These are phyloP conservation scores for Drosophila bocqueti DNA, from an alignment of 1,140 invertebrate species.

Conservation along the genomic window DNA sequence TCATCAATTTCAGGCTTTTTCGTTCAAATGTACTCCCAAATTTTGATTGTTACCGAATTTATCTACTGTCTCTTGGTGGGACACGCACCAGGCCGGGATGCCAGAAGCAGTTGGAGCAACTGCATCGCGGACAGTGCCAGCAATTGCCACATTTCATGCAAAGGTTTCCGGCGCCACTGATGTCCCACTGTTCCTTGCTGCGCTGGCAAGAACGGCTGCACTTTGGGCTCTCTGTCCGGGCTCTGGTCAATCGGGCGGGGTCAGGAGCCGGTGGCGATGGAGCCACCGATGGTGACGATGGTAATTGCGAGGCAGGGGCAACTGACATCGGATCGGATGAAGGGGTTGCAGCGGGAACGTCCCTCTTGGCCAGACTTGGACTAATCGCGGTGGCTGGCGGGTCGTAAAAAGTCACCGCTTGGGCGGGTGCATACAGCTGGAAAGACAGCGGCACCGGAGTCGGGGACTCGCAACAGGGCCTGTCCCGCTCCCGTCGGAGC, in stretches of 20 bases:
- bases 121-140: conserved; percentile 54
- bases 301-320: neutral
- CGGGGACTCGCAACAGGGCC: conserved; percentile 13
- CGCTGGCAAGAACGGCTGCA: conserved; percentile 27
- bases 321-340: neutral
- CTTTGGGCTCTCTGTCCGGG: conserved; percentile 15
- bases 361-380: neutral
- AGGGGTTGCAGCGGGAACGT: neutral
- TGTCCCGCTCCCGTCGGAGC: conserved; percentile 15
- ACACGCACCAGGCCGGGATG: conserved; percentile 30
- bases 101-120: conserved; percentile 53
- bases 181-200: conserved; percentile 26
- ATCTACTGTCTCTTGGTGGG: conserved; percentile 12
- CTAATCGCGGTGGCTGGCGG: neutral
- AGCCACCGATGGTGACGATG: neutral
- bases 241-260: neutral
- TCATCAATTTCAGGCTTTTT: neutral
- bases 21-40: neutral
- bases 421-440: conserved; percentile 38
- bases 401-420: conserved; percentile 1
- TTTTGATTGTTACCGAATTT: neutral
- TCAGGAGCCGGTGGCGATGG: conserved; percentile 1
- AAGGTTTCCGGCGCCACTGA: conserved; percentile 21
- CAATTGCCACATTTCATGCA: conserved; percentile 43
- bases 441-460: conserved; percentile 18